Base-by-base conservation (phyloP, 2,113 vertebrate species). In the Poicephalus gulielmi region DNA sequence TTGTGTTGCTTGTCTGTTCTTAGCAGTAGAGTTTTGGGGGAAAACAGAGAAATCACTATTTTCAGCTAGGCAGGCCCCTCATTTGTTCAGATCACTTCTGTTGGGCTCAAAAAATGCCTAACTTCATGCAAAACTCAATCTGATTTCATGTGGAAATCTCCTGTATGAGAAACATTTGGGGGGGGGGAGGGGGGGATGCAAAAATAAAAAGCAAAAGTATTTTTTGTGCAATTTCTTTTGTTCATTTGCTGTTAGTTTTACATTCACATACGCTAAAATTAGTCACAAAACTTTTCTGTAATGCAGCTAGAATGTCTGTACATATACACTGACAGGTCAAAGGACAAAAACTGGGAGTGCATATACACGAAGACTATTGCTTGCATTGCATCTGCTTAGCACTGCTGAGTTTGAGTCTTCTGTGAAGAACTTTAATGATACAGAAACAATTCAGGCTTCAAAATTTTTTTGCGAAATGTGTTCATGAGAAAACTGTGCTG, bases 101-200 rank as follows among this genome's bases (percentile, higher is more conserved):
- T 5, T 82, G 20, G 57, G 7, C 22, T 88, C 28, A 44, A 53
- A 90, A 78, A 52, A 3, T 14, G 19, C 8, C 3, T 19, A 25
- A 25, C 9, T 74, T 62, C 5, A 22, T 37, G 25, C 60, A 37
- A 84, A 89, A 41, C 24, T 75, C 33, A 53, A 1, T 17, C 12
- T 59, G 19, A 59, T 41, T 13, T 52, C 49, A 22, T 6, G 10
- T n/a, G 37, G 22, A 67, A 89, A 12, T 13, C 5, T 28, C 49
- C 17, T 33, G 33, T 3, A 4, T 66, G 19, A 44, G 13, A n/a
- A 71, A 39, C 3, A 2, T 46, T 47, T 11, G 5, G 1, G 3
- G 3, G 9, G n/a, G n/a, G n/a, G n/a, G 28, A 15, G 55, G 33
- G 4, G n/a, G 22, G 2, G 12, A 47, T 35, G 10, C 5, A 64